These are phyloP conservation scores for Linnaemya tessellans DNA, from an alignment of 2,888 invertebrate genomes.

Conservation along the genomic window DNA sequence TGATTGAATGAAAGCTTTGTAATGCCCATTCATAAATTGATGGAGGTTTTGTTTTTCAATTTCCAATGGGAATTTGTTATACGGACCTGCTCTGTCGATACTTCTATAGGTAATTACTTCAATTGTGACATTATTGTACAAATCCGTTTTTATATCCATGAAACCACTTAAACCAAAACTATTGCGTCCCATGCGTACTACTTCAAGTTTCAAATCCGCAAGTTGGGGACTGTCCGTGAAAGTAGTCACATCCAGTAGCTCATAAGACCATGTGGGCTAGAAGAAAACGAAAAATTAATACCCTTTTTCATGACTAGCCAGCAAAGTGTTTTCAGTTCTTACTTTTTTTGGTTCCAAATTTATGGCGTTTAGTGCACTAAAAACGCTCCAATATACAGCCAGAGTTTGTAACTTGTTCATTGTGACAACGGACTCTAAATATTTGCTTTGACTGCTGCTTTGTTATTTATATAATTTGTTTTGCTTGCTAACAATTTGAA, in stretches of 20 bases:
- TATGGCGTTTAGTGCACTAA: not conserved
- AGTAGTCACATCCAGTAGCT: not conserved
- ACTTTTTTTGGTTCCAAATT: not conserved
- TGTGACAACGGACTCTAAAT: no score
- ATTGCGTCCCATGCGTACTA: not conserved
- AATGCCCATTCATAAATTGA: not conserved
- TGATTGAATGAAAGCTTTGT: not conserved
- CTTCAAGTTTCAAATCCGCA: not conserved
- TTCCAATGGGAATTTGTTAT: not conserved
- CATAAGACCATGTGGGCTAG: not conserved
- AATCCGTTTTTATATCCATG: not conserved
- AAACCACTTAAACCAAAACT: not conserved
- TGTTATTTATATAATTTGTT: no score
- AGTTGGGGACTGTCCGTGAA: not conserved
- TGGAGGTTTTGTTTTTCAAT: not conserved
- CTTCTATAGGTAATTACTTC: not conserved
- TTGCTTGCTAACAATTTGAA: no score
- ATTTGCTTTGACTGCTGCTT: no score
- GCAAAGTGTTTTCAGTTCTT: not conserved
- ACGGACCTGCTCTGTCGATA: not conserved
- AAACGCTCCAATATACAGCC: no score
- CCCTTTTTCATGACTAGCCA: not conserved
- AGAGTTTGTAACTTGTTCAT: no score
- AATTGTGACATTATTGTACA: not conserved
- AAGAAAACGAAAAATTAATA: not conserved